phyloP scores from a whole-genome alignment of 2,113 vertebrate genomes.

The Rhynchomys soricoides region DNA sequence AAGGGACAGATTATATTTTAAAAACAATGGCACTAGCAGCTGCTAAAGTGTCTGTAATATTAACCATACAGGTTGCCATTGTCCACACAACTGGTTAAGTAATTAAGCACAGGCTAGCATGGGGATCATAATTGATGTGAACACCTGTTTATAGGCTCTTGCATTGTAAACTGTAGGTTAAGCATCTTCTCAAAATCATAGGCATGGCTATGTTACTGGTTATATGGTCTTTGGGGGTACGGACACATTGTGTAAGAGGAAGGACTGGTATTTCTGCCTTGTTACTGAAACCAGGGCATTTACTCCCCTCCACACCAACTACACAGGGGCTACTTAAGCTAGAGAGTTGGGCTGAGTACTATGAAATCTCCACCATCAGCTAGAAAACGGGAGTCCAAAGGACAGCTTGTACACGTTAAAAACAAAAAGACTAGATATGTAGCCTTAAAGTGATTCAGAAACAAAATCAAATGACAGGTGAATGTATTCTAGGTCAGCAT shows the following conservation, averaged over 20 bases:
- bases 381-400: slow-evolving; percentile 19
- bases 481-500: slow-evolving; percentile 60
- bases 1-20: slow-evolving; percentile 67
- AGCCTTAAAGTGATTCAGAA: slow-evolving; percentile 60
- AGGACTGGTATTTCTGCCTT: slow-evolving; percentile 35
- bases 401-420: slow-evolving; percentile 27
- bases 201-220: not conserved
- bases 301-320: not conserved
- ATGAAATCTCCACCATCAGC: slow-evolving; percentile 16
- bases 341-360: not conserved
- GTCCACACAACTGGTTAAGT: slow-evolving; percentile 65
- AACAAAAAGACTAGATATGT: not conserved
- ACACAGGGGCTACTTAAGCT: not conserved
- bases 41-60: slow-evolving; percentile 67
- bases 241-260: not conserved
- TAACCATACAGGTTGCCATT: slow-evolving; percentile 66
- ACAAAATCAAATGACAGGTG: slow-evolving; percentile 65
- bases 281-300: not conserved
- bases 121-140: slow-evolving; percentile 53
- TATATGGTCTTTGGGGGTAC: not conserved
- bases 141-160: slow-evolving; percentile 60
- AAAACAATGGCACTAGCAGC: slow-evolving; percentile 64
- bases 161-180: slow-evolving; percentile 35
- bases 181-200: slow-evolving; percentile 54
- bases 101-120: slow-evolving; percentile 61